Conservation (phyloP, 2,888 invertebrate genomes). For the Drosophila nr. fundita region DNA sequence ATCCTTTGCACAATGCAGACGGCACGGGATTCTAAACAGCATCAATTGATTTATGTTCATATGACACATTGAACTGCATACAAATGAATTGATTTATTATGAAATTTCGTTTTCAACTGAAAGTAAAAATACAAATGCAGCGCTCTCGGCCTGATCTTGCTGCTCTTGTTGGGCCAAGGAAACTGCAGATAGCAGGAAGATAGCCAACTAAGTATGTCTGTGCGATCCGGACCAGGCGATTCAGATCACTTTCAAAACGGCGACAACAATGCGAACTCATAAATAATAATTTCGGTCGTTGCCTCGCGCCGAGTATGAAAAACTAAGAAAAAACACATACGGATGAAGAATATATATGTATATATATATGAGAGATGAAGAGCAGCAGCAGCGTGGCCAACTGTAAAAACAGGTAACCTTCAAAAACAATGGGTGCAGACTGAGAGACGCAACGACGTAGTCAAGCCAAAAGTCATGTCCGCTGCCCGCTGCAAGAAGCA, state of each 20-base stretch:
- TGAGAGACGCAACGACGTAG: slow-evolving; percentile 27
- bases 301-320: slow-evolving; percentile 51
- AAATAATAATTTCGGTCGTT: slow-evolving; percentile 75
- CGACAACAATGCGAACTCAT: slow-evolving; percentile 80
- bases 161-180: slow-evolving; percentile 9
- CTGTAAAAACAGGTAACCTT: slow-evolving; percentile 80
- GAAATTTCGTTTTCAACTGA: slow-evolving; percentile 68
- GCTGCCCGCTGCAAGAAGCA: slow-evolving; percentile 10
- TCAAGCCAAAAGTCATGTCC: slow-evolving; percentile 75
- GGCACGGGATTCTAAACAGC: slow-evolving; percentile 43
- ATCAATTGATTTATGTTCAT: slow-evolving; percentile 63
- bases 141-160: slow-evolving; percentile 23
- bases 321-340: slow-evolving; percentile 31
- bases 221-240: slow-evolving; percentile 52
- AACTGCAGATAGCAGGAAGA: slow-evolving; percentile 32
- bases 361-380: slow-evolving; percentile 24
- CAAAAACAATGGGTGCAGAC: slow-evolving; percentile 50
- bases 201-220: slow-evolving; percentile 33
- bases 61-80: slow-evolving; percentile 62
- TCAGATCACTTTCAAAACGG: slow-evolving; percentile 69
- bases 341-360: slow-evolving; percentile 2
- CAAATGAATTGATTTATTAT: slow-evolving; percentile 75
- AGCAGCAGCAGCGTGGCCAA: slow-evolving; percentile 44
- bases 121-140: slow-evolving; percentile 70
- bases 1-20: slow-evolving; percentile 55